Conservation (phyloP, 2,888 invertebrate species). For the Metalampra italica region DNA sequence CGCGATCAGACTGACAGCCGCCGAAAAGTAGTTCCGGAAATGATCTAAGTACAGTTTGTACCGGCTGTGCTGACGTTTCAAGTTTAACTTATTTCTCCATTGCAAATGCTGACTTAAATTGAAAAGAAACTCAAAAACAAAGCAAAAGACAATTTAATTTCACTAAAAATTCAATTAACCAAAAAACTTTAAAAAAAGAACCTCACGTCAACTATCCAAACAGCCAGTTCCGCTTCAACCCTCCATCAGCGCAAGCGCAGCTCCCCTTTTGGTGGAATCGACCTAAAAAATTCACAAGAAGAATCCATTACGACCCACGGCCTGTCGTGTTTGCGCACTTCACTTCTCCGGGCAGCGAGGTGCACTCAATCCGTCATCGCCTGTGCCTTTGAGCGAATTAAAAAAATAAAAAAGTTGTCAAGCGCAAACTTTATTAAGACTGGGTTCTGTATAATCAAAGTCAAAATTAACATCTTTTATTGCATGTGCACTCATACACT, state of each 20-base stretch:
- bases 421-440: not conserved
- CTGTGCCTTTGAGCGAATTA: conserved; percentile 17
- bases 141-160: no score
- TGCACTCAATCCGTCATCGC: conserved; percentile 61
- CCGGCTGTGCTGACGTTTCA: no score
- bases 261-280: not conserved
- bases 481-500: not conserved
- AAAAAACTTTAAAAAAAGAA: not conserved
- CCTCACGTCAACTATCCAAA: not conserved
- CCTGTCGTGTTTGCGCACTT: conserved; percentile 10
- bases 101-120: no score
- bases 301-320: conserved; percentile 13
- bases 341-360: conserved; percentile 15
- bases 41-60: no score
- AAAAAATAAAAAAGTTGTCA: conserved; percentile 12
- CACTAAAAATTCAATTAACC: not conserved
- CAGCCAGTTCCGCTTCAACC: not conserved
- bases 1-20: no score
- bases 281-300: conserved; percentile 1
- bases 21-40: no score
- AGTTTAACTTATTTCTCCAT: no score
- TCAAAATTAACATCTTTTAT: not conserved
- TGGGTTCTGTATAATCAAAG: conserved; percentile 5
- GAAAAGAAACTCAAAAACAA: no score
- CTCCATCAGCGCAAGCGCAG: not conserved